Percentiles rank a stretch among this genome's conserved stretches.
Evolutionary conservation across 2,113 vertebrate species (phyloP).

Genomic region (Melierax canorus): DNA sequence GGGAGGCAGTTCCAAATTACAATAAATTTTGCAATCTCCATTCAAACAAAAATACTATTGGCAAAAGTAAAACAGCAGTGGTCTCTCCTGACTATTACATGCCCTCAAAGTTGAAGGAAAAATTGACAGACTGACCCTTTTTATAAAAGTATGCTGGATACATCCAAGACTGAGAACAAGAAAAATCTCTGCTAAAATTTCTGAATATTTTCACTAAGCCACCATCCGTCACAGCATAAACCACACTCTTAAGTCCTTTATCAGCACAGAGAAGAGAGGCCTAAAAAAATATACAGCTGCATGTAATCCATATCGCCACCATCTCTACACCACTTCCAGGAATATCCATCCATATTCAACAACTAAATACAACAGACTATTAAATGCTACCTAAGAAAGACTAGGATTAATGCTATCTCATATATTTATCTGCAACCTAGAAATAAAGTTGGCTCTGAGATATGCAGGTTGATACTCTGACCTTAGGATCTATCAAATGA

Average conservation of each 20-base stretch:
- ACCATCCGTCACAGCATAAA: neutral
- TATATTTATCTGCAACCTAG: neutral
- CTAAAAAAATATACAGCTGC: neutral
- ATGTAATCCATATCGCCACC: neutral
- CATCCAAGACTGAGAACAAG: neutral
- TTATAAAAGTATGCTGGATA: neutral
- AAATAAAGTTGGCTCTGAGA: neutral
- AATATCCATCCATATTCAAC: neutral
- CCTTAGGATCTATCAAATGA: neutral
- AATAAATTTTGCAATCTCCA: neutral
- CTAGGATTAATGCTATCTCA: neutral
- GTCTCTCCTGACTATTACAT: neutral
- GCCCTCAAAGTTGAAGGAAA: neutral
- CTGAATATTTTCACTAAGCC: neutral
- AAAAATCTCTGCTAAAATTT: neutral
- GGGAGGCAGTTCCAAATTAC: neutral
- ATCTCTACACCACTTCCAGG: neutral
- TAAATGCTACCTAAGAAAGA: neutral
- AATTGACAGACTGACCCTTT: neutral
- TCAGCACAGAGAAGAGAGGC: neutral
- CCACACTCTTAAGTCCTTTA: neutral
- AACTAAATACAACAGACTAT: neutral
- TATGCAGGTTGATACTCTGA: neutral
- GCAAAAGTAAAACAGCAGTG: neutral
- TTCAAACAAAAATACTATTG: neutral